Conservation (phyloP, 2,113 vertebrate species). For the Mastomys coucha region DNA sequence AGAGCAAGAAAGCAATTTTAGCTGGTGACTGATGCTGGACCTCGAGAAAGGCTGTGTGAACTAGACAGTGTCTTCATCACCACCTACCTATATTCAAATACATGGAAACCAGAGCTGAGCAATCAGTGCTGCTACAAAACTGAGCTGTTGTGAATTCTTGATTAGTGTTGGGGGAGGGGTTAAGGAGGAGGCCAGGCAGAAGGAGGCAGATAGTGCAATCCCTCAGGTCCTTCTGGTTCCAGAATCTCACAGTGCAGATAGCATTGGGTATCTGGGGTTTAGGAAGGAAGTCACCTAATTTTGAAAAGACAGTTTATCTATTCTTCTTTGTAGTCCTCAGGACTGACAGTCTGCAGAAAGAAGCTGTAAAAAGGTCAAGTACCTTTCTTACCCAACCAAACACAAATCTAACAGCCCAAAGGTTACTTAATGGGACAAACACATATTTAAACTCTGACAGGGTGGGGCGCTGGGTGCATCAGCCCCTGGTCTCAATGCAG, state of each 20-base stretch:
- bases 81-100: not conserved
- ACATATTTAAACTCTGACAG: not conserved
- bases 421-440: not conserved
- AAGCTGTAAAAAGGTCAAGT: not conserved
- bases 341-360: not conserved
- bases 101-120: not conserved
- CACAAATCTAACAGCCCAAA: not conserved
- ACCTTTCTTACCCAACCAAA: not conserved
- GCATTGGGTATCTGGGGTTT: not conserved
- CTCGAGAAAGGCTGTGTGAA: not conserved
- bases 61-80: constrained; percentile 2
- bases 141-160: not conserved
- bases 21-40: not conserved
- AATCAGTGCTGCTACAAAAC: not conserved
- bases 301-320: not conserved
- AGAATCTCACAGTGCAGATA: not conserved
- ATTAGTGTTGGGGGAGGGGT: no score
- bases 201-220: rapidly evolving
- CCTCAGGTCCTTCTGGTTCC: not conserved
- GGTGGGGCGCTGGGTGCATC: no score
- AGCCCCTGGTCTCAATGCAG: not conserved
- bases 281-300: not conserved
- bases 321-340: not conserved
- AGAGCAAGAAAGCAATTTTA: constrained; percentile 23
- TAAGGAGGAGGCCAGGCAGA: no score